Evolutionary conservation across 1,140 invertebrate species (phyloP).

Genomic region (Andrena cerasifolii): DNA sequence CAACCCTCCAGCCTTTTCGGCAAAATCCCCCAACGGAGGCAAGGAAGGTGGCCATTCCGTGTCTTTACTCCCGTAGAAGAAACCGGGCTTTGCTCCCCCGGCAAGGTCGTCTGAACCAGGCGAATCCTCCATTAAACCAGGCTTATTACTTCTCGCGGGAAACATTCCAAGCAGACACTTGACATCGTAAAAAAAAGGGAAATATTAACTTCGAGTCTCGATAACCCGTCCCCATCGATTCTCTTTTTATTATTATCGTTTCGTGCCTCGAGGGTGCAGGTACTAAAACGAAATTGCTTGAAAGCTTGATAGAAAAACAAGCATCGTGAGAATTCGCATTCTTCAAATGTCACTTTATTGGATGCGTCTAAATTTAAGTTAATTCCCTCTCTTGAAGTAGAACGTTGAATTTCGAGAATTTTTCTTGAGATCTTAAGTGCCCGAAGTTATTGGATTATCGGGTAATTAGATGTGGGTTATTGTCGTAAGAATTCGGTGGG

Average conservation of each 20-base stretch:
- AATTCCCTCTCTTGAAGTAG: too few species aligned
- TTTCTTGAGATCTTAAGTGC: too few species aligned
- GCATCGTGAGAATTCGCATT: too few species aligned
- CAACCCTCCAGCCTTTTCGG: slow-evolving; percentile 38
- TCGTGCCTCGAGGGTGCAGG: background rate
- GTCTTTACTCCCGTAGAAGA: slow-evolving; percentile 3
- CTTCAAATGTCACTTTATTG: too few species aligned
- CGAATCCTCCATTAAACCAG: slow-evolving; percentile 14
- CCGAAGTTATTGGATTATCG: too few species aligned
- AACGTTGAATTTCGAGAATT: too few species aligned
- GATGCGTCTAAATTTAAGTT: too few species aligned
- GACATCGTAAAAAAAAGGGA: slow-evolving; percentile 2
- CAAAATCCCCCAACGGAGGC: slow-evolving; percentile 38
- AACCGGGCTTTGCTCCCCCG: background rate
- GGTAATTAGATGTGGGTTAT: too few species aligned
- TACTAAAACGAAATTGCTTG: background rate
- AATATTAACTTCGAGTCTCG: background rate
- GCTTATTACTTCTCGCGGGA: slow-evolving; percentile 15
- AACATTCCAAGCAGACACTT: background rate
- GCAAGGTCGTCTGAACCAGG: background rate
- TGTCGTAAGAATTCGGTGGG: too few species aligned
- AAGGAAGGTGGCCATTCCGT: slow-evolving; percentile 37
- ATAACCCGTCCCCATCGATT: background rate
- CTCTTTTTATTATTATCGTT: background rate
- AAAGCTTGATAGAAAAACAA: background rate